Base-by-base conservation (phyloP, 30 jellyfish, hydroid and myxozoan genomes). In the Catostylus mosaicus region DNA sequence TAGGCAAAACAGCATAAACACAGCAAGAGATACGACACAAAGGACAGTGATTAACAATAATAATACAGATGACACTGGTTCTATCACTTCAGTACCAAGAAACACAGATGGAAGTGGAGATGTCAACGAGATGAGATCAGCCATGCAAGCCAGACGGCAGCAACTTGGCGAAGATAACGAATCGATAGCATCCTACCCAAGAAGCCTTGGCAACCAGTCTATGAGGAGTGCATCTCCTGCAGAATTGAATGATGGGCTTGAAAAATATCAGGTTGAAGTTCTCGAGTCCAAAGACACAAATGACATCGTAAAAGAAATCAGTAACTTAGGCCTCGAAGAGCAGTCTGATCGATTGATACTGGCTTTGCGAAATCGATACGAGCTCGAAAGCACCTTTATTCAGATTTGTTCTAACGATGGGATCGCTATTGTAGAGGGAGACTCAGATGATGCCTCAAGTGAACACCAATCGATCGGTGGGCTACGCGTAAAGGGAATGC, bases 381-480 rank as follows among this genome's bases (percentile, higher is more conserved):
- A 88, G 60, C 78, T 88, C 37, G 97, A 88, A 61, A 72, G 46
- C 22, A 76, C 69, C 36, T 64, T 88, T 67, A 74, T 88, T 6
- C 75, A 62, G 1, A 75, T 65, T 0, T 79, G 97, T 72, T 40
- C 88, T 3, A 67, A 80, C 35, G 97, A 88, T 26, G 89, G 89
- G 9, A 82, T 80, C 8, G 72, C 66, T 1, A 71, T 80, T 35
- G 93, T 76, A 0, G 92, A 80, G 36, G 92, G 93, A 0, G 92
- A 71, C 43, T 43, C 56, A 3, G 80, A 60, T 35, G 88, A 54
- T 6, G 56, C 84, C n/a, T 75, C 45, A 2, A 27, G 24, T 4
- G 87, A 30, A 65, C 97, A 88, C 38, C 74, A 51, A 26, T 79
- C 90, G 9, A 80, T 88, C 30, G 97, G 97, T 7, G 97, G 97